Conservation (phyloP, 2,888 invertebrate species). For the Malacosoma neustria region DNA sequence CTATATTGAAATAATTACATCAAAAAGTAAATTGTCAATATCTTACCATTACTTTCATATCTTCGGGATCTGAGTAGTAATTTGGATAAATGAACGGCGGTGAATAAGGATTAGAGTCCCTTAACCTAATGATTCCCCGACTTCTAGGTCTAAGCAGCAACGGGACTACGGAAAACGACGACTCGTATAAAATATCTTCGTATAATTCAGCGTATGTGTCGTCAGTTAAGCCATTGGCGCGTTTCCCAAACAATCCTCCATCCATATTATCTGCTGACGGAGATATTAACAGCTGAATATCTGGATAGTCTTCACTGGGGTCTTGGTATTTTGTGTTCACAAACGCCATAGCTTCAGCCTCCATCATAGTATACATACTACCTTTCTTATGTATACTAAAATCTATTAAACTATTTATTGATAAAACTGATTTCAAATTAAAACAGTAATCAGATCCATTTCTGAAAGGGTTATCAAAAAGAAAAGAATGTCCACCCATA, state of each 20-base stretch:
- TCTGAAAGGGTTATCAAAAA: conserved; percentile 77
- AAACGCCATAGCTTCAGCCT: conserved; percentile 87
- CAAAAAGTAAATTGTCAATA: no score
- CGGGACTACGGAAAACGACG: conserved; percentile 80
- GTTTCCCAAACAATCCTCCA: conserved; percentile 83
- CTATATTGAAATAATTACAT: no score
- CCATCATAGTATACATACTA: conserved; percentile 83
- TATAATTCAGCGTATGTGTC: conserved; percentile 80
- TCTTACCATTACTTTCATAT: conserved; percentile 82
- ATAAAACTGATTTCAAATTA: conserved; percentile 78
- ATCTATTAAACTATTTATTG: conserved; percentile 74
- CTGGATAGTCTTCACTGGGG: conserved; percentile 81
- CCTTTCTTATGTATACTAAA: conserved; percentile 78
- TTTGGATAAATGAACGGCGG: conserved; percentile 92
- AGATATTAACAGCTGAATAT: conserved; percentile 84
- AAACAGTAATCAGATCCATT: conserved; percentile 78
- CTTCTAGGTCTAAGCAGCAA: conserved; percentile 84
- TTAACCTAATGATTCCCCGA: conserved; percentile 79
- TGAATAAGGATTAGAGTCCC: conserved; percentile 79
- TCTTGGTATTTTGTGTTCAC: conserved; percentile 83
- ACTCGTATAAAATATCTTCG: conserved; percentile 80
- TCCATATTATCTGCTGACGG: conserved; percentile 85
- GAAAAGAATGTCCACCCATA: conserved; percentile 83
- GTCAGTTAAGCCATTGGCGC: conserved; percentile 79
- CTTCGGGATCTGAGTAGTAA: conserved; percentile 83